phyloP scores from a whole-genome alignment of 2,888 invertebrate species.

The Gasteruption jaculator region DNA sequence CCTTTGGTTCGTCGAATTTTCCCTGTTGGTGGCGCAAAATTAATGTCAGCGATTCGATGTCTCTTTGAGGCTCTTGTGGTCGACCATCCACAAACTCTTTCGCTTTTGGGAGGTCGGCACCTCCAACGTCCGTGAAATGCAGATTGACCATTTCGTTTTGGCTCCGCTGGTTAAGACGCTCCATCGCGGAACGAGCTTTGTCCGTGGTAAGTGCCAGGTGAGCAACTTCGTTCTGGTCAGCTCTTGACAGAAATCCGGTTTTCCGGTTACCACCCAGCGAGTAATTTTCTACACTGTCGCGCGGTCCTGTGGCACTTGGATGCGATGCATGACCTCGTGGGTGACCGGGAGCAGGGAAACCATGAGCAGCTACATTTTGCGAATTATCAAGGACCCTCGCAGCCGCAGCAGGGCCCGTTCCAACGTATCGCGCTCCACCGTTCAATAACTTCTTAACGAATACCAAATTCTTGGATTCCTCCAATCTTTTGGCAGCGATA shows the following conservation, averaged over 20 bases:
- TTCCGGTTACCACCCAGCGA: constrained; percentile 21
- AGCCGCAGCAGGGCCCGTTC: constrained; percentile 24
- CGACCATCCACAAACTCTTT: constrained; percentile 20
- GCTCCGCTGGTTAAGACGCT: constrained; percentile 20
- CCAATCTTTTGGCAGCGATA: constrained; percentile 18
- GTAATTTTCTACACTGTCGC: constrained; percentile 35
- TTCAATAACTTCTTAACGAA: constrained; percentile 23
- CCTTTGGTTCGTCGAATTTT: constrained; percentile 15
- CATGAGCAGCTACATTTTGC: constrained; percentile 25
- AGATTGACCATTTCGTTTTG: constrained; percentile 10
- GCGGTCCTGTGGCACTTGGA: constrained; percentile 10
- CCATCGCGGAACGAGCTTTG: constrained; percentile 22
- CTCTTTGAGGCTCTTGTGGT: background rate
- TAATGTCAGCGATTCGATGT: constrained; percentile 22
- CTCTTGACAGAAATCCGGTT: constrained; percentile 30
- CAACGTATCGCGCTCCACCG: constrained; percentile 35
- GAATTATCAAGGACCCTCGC: constrained; percentile 28
- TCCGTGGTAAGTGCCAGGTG: constrained; percentile 24
- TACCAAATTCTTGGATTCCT: constrained; percentile 19
- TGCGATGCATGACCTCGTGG: constrained; percentile 36
- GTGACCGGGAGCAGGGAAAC: constrained; percentile 25
- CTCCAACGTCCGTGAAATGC: background rate
- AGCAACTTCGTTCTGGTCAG: constrained; percentile 30
- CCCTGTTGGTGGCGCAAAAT: constrained; percentile 30
- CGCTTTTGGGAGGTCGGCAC: constrained; percentile 24